Base-by-base conservation (phyloP, 2,888 invertebrate species). In the Tetramorium bicarinatum region DNA sequence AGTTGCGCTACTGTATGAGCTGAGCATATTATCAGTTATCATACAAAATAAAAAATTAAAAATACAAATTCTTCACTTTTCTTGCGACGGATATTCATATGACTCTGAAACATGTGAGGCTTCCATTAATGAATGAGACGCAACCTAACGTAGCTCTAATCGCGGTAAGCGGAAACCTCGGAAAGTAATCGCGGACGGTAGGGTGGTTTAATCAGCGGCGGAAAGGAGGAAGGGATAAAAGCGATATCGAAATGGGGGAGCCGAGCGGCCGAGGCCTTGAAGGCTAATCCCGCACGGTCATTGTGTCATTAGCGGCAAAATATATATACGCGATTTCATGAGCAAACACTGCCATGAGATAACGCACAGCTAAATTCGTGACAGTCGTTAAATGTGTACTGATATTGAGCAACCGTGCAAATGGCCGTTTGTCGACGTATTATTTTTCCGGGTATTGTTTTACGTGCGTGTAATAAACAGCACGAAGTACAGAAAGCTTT, bases 191-290 rank as follows among this genome's bases (percentile, higher is more conserved):
- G 21, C 52, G 41, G 66, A 77, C 59, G 67, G 71, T 82, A 72
- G 72, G 80, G 44, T 66, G 29, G 80, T 44, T 41, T 77, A 82
- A 88, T 72, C 82, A 75, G 9, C 69, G n/a, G 11, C 15, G 81
- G 76, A 76, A 77, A 79, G 77, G 54, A 64, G 69, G 74, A 82
- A 64, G 82, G 79, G 82, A 71, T 75, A 62, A 83, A 66, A 82
- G 52, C 67, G 71, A 83, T 80, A 81, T 71, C 54, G 76, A 85
- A 81, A 72, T 66, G 64, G 87, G 89, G 85, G 84, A 85, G 80
- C 83, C 74, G 52, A 38, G 80, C 83, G 88, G 79, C 85, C 90
- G 67, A 88, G 91, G 87, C 87, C 90, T 91, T 88, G 85, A 86
- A 87, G 80, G 49, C 74, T 87, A 87, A 88, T 88, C 82, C 80